phyloP scores from a whole-genome alignment of 35 echinoderm and acorn worm genomes.

The Eucidaris tribuloides region DNA sequence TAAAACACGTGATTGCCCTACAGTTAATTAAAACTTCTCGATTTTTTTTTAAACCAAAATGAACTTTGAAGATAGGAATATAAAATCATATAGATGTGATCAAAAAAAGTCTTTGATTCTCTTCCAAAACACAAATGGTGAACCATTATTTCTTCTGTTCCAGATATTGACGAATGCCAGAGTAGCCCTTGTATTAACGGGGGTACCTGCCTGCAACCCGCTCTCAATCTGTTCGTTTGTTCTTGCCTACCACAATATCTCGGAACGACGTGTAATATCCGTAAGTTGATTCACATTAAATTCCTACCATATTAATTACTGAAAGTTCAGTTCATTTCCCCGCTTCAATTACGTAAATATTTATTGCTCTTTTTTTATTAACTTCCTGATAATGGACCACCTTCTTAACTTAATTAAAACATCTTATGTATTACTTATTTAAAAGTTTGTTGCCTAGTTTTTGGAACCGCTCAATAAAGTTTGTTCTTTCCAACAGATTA shows the following conservation, averaged over 20 bases:
- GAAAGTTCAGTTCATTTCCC: too few relatives aligned
- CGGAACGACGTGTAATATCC: neutral
- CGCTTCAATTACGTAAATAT: too few relatives aligned
- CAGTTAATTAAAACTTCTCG: neutral
- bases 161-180: conserved; percentile 24
- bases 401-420: too few relatives aligned
- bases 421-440: too few relatives aligned
- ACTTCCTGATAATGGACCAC: too few relatives aligned
- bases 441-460: too few relatives aligned
- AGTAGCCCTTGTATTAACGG: conserved; percentile 1
- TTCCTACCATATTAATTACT: neutral
- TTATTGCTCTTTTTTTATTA: too few relatives aligned
- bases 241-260: neutral
- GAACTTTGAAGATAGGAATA: neutral
- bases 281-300: neutral
- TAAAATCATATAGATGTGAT: neutral
- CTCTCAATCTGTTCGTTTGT: neutral
- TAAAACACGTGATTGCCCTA: neutral
- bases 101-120: neutral
- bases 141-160: neutral
- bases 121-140: neutral
- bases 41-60: neutral
- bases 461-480: too few relatives aligned
- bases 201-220: neutral
- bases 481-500: too few relatives aligned